phyloP scores from a whole-genome alignment of 37 sponge, comb jelly and placozoan genomes.

The Beroe forskalii region DNA sequence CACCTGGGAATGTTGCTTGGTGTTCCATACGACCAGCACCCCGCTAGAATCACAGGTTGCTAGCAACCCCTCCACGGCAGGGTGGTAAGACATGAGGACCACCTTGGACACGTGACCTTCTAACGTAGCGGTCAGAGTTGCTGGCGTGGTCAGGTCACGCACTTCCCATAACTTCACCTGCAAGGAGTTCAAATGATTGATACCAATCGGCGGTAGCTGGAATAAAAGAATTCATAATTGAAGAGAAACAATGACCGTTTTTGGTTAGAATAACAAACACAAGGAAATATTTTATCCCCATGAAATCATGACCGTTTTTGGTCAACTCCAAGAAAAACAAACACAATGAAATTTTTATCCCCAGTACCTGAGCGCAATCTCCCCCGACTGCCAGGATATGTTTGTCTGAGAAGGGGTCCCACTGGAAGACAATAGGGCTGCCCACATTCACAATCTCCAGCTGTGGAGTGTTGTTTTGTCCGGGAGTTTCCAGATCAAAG shows the following conservation, averaged over 20 bases:
- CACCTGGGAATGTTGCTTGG: neutral
- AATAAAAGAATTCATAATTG: too few species aligned
- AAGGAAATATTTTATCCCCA: too few species aligned
- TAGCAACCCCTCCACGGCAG: neutral
- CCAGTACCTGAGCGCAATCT: conserved; percentile 31
- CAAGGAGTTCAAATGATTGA: too few species aligned
- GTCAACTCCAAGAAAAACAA: too few species aligned
- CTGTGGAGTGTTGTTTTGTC: conserved; percentile 58
- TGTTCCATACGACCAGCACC: neutral
- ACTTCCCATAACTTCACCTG: conserved; percentile 23
- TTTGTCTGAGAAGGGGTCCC: conserved; percentile 31
- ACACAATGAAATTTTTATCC: too few species aligned
- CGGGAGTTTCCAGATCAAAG: neutral
- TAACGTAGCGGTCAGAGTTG: neutral
- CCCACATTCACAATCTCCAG: conserved; percentile 58
- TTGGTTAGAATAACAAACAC: too few species aligned
- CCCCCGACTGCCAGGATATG: conserved; percentile 25
- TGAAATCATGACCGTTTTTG: too few species aligned
- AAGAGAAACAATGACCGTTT: too few species aligned
- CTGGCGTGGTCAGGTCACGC: neutral
- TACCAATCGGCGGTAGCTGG: too few species aligned
- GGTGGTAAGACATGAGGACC: neutral
- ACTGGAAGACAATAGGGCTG: conserved; percentile 33
- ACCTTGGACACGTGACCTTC: conserved; percentile 1
- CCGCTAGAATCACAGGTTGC: conserved; percentile 35